Conservation (phyloP, 2,888 invertebrate genomes). For the Psylliodes chrysocephalus region DNA sequence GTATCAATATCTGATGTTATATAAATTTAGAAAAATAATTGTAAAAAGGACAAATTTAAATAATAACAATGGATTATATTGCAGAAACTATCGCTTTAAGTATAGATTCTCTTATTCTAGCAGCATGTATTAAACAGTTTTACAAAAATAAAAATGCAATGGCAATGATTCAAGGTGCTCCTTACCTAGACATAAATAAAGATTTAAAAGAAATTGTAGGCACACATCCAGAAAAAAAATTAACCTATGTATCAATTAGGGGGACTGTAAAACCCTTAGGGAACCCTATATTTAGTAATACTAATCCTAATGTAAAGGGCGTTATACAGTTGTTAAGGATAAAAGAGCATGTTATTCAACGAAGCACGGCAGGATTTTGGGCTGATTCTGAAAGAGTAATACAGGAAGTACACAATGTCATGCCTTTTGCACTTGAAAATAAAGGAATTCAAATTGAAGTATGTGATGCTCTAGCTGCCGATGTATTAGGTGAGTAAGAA, state of each 20-base stretch:
- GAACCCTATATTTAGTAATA: constrained; percentile 77
- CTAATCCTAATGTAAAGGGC: constrained; percentile 78
- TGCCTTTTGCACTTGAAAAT: constrained; percentile 80
- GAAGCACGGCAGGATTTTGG: constrained; percentile 88
- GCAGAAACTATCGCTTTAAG: constrained; percentile 80
- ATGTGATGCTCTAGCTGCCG: constrained; percentile 78
- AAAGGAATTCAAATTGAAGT: constrained; percentile 76
- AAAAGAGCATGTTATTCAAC: constrained; percentile 84
- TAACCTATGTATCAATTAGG: constrained; percentile 80
- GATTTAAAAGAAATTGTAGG: constrained; percentile 72
- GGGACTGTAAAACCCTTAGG: constrained; percentile 82
- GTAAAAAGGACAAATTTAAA: neutral
- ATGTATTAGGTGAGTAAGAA: constrained; percentile 68
- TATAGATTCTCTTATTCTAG: constrained; percentile 79
- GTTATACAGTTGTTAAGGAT: constrained; percentile 83
- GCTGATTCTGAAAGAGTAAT: constrained; percentile 82
- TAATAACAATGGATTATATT: constrained; percentile 78
- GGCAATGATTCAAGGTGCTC: constrained; percentile 76
- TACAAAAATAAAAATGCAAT: constrained; percentile 79
- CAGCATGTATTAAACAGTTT: constrained; percentile 79
- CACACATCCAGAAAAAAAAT: constrained; percentile 71
- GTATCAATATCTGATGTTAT: neutral
- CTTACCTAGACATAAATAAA: constrained; percentile 74
- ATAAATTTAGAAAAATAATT: neutral
- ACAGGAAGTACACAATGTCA: constrained; percentile 80